phyloP scores from a whole-genome alignment of 2,888 invertebrate genomes.

The Chelonus formosanus region DNA sequence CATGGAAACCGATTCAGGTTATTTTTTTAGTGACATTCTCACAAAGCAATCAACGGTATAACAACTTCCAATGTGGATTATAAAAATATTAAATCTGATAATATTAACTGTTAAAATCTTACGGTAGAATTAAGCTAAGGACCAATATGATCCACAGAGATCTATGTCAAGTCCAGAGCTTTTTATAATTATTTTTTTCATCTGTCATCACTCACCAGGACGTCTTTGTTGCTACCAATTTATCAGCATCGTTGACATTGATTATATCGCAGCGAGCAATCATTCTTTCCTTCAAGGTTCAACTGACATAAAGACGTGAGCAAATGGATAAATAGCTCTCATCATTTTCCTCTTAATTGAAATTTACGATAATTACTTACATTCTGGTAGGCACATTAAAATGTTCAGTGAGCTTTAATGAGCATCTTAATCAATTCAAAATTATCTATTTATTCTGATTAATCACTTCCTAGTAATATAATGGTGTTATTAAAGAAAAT shows the following conservation, averaged over 20 bases:
- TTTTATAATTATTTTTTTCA: neutral
- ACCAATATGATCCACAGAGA: slow-evolving; percentile 68
- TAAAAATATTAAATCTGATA: slow-evolving; percentile 66
- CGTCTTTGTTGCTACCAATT: slow-evolving; percentile 5
- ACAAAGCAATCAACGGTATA: slow-evolving; percentile 59
- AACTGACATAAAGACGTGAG: slow-evolving; percentile 20
- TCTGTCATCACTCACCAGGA: no score
- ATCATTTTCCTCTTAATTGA: no score
- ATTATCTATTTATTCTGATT: no score
- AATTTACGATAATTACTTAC: no score
- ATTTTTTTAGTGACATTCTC: slow-evolving; percentile 34
- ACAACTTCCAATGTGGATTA: slow-evolving; percentile 71
- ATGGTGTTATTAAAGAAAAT: neutral
- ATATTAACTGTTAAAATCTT: slow-evolving; percentile 41
- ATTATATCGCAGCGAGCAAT: slow-evolving; percentile 9
- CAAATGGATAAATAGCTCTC: slow-evolving; percentile 25
- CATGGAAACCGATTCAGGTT: slow-evolving; percentile 5
- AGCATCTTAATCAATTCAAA: slow-evolving; percentile 5
- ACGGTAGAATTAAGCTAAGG: slow-evolving; percentile 55
- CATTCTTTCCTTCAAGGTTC: slow-evolving; percentile 14
- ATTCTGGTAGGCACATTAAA: no score
- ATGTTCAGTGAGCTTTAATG: slow-evolving; percentile 25
- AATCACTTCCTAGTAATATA: no score
- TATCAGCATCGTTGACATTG: slow-evolving; percentile 16
- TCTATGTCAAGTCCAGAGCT: slow-evolving; percentile 3